Conservation (phyloP, 2,888 invertebrate species). For the Lomographa bimaculata region DNA sequence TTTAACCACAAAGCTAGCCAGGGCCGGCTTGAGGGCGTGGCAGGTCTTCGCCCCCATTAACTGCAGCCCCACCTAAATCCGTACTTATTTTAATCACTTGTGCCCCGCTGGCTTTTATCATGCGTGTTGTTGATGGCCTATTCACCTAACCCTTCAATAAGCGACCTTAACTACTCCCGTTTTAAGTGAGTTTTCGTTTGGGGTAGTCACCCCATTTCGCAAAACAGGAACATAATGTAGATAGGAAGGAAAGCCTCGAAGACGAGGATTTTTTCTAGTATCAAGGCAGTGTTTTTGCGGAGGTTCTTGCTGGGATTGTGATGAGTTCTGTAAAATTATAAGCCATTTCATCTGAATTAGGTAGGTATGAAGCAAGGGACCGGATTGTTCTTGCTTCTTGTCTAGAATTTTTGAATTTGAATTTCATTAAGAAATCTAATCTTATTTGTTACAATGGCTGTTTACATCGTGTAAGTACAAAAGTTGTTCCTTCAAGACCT, state of each 20-base stretch:
- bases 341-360: conserved; percentile 15
- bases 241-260: conserved; percentile 48
- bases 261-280: conserved; percentile 41
- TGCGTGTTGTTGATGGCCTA: conserved; percentile 61
- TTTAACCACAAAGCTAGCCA: conserved; percentile 40
- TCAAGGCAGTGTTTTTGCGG: conserved; percentile 41
- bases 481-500: no score
- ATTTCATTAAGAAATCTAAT: no score
- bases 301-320: conserved; percentile 21
- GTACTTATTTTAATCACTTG: conserved; percentile 78
- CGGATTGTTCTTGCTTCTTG: no score
- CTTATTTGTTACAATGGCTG: no score
- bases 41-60: conserved; percentile 51
- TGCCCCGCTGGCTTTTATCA: conserved; percentile 70
- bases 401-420: no score
- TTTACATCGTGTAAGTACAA: no score
- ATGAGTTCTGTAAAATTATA: conserved; percentile 21
- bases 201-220: conserved; percentile 34
- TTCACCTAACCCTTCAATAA: conserved; percentile 33
- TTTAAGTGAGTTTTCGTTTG: conserved; percentile 39
- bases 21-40: conserved; percentile 50
- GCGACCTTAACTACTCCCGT: conserved; percentile 35
- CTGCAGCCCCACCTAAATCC: conserved; percentile 72
- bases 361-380: no score
- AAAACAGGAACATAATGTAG: conserved; percentile 51